Evolutionary conservation across 2,888 invertebrate species (phyloP).

Genomic region (Lithodes maja): DNA sequence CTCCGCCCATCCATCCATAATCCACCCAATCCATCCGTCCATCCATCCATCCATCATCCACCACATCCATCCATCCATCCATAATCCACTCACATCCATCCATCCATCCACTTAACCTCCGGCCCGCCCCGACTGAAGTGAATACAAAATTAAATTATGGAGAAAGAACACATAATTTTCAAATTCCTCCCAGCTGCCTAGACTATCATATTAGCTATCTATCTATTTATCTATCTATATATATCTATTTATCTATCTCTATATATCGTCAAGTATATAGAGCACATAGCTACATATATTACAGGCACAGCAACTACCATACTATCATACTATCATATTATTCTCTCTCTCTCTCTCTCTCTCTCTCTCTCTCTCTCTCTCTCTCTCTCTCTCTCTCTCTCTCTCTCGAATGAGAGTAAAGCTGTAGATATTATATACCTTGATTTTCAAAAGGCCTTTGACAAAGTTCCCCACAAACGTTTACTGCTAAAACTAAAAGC

Average conservation of each 20-base stretch:
- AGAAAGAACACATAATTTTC: neutral
- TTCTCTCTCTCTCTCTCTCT: too few species aligned
- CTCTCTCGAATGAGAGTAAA: too few species aligned
- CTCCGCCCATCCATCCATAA: neutral
- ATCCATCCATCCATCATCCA: neutral
- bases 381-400: neutral
- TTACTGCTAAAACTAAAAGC: too few species aligned
- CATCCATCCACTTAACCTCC: neutral
- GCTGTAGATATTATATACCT: too few species aligned
- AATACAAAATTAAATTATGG: neutral
- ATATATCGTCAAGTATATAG: neutral
- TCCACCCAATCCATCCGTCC: neutral
- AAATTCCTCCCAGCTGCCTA: neutral
- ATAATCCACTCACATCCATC: neutral
- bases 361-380: neutral
- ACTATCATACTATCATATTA: too few species aligned
- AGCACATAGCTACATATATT: neutral
- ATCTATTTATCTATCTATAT: neutral
- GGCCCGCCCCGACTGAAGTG: neutral
- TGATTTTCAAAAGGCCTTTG: too few species aligned
- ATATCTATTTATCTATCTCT: neutral
- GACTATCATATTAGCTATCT: neutral
- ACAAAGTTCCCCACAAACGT: too few species aligned
- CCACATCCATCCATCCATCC: neutral
- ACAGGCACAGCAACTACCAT: too few species aligned